These are phyloP conservation scores for Sitta europaea DNA, from an alignment of 2,113 vertebrate genomes.

Conservation along the genomic window DNA sequence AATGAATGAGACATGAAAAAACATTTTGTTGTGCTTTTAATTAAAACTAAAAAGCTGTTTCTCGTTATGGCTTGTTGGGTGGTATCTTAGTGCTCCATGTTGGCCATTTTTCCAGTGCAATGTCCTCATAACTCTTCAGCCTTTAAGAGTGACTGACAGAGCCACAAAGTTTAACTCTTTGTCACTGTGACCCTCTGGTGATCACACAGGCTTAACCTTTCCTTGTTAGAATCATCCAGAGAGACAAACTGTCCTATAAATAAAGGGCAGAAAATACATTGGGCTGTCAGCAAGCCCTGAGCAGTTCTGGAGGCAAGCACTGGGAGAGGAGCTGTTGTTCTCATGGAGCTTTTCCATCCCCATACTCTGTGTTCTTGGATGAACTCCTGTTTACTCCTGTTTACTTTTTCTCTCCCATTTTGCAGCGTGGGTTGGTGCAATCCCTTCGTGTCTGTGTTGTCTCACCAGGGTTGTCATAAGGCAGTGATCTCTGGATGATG, in stretches of 20 bases:
- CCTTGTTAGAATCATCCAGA: neutral
- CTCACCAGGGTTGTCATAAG: neutral
- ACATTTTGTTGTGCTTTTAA: conserved; percentile 73
- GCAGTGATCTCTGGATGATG: rapidly evolving
- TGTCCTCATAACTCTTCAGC: neutral
- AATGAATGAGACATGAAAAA: conserved; percentile 77
- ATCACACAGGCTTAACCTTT: neutral
- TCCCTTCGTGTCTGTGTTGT: neutral
- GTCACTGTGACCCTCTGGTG: neutral
- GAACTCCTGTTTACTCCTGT: neutral
- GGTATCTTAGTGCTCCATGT: conserved; percentile 55
- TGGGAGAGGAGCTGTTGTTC: neutral
- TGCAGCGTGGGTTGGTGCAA: neutral
- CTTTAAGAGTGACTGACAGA: neutral
- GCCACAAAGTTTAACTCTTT: neutral
- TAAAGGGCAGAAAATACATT: neutral
- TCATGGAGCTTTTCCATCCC: neutral
- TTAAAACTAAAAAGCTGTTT: conserved; percentile 73
- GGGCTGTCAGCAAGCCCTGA: neutral
- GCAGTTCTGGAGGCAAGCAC: neutral
- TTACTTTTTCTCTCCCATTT: neutral
- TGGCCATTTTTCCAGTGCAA: neutral
- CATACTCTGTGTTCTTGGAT: neutral
- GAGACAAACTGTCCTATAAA: neutral
- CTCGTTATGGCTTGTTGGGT: conserved; percentile 72